Conservation (phyloP, 30 jellyfish, hydroid and myxozoan genomes). For the Chrysaora quinquecirrha region DNA sequence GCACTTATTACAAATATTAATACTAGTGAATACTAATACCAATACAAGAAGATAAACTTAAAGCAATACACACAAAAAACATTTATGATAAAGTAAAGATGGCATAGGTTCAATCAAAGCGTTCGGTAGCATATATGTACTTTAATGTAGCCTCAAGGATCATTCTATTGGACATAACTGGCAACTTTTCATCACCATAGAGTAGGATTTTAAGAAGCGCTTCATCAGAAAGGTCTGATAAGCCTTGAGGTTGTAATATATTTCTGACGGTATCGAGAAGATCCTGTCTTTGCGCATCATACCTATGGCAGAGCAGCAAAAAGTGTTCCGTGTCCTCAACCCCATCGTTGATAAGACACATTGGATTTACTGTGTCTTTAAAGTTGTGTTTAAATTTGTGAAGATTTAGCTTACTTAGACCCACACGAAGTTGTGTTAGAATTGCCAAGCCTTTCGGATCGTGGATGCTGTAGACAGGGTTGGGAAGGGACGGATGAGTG, state of each 20-base stretch:
- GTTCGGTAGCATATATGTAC: no score
- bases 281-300: neutral
- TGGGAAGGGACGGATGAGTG: neutral
- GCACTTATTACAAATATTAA: no score
- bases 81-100: no score
- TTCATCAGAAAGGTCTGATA: neutral
- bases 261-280: neutral
- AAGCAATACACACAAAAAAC: no score
- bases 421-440: slow-evolving; percentile 32
- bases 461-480: slow-evolving; percentile 1
- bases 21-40: no score
- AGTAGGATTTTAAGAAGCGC: no score
- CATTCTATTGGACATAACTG: no score
- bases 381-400: slow-evolving; percentile 24
- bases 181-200: no score
- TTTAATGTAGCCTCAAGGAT: no score
- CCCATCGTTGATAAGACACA: slow-evolving; percentile 20
- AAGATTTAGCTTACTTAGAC: slow-evolving; percentile 23
- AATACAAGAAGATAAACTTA: no score
- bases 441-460: slow-evolving; percentile 30
- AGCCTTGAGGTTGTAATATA: neutral
- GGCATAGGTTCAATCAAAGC: no score
- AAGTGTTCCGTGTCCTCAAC: slow-evolving; percentile 19
- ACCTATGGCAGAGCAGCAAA: slow-evolving; percentile 11
- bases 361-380: slow-evolving; percentile 24